Conservation (phyloP, 2,797 vertebrate genomes). For the Sparus aurata region DNA sequence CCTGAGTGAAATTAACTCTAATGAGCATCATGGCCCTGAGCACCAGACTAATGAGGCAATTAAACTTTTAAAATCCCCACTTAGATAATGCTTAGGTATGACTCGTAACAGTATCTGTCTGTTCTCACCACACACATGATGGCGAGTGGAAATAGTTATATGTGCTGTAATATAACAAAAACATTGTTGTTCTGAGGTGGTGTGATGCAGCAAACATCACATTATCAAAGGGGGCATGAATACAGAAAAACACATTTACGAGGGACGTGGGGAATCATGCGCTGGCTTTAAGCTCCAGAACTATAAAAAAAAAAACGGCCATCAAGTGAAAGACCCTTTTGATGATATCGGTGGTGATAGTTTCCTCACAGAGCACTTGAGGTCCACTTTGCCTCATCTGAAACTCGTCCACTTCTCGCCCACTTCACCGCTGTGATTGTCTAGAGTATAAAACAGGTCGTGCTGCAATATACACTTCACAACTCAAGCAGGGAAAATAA, state of each 20-base stretch:
- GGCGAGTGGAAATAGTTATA: neutral
- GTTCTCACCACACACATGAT: conserved; percentile 6
- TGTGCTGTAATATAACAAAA: neutral
- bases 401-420: conserved; percentile 16
- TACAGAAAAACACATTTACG: neutral
- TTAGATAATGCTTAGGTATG: conserved; percentile 16
- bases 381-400: conserved; percentile 21
- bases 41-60: conserved; percentile 39
- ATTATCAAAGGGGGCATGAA: neutral
- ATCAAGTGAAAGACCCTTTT: conserved; percentile 5
- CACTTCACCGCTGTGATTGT: conserved; percentile 44
- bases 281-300: conserved; percentile 2
- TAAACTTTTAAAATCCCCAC: conserved; percentile 26
- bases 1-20: conserved; percentile 55
- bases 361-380: conserved; percentile 28
- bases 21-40: conserved; percentile 43
- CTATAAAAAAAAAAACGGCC: neutral
- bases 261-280: neutral
- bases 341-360: neutral
- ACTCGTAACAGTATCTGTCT: neutral
- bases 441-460: conserved; percentile 48
- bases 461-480: conserved; percentile 49
- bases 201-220: neutral
- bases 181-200: neutral
- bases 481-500: conserved; percentile 71